A percentile compares a stretch with the other conserved stretches of the same genome.
These are phyloP conservation scores for Drosophila hawaiiensis DNA, from an alignment of 2,888 invertebrate species.

Conservation along the genomic window DNA sequence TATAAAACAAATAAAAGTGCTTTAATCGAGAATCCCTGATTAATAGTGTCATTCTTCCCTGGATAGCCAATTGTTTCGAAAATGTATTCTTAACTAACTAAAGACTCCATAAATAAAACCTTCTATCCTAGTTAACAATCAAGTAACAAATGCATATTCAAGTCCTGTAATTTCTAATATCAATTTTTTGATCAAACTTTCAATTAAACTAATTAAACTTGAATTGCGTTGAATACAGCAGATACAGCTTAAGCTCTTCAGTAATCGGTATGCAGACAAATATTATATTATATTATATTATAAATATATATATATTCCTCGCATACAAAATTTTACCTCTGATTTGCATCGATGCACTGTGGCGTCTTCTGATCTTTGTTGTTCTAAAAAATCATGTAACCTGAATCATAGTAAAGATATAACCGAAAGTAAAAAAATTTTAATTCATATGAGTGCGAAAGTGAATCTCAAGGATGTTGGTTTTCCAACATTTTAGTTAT, in stretches of 20 bases:
- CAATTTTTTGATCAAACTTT: rapidly evolving
- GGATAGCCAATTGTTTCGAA: no score
- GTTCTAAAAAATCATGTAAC: neutral
- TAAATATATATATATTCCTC: no score
- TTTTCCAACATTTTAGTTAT: neutral
- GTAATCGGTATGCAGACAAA: neutral
- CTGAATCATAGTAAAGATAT: neutral
- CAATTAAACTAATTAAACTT: neutral
- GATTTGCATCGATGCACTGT: neutral
- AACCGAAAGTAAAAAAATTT: neutral
- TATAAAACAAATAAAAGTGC: neutral
- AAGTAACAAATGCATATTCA: neutral
- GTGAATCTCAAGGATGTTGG: neutral
- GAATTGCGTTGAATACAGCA: neutral
- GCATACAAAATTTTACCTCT: neutral
- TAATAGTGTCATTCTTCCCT: no score
- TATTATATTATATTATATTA: neutral
- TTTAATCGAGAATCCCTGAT: neutral
- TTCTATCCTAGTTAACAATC: neutral
- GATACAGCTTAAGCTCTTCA: neutral
- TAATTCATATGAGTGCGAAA: neutral
- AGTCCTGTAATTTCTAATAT: neutral
- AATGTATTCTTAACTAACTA: neutral
- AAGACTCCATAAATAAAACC: neutral
- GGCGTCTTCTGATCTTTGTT: neutral